These are phyloP conservation scores for Calidris pugnax DNA, from an alignment of 2,113 vertebrate species.

Conservation along the genomic window DNA sequence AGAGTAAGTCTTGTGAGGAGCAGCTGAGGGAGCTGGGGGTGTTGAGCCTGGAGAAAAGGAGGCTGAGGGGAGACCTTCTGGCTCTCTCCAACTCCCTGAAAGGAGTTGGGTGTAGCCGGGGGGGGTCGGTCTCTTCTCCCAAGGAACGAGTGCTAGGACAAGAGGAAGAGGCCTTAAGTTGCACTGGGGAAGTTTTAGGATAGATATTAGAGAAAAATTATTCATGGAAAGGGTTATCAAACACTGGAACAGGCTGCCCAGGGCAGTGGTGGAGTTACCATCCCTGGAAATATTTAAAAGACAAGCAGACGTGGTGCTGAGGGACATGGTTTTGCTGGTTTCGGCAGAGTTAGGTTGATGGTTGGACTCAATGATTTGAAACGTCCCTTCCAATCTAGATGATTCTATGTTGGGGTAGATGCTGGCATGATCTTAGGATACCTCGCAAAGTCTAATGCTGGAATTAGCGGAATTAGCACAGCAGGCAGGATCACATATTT, in stretches of 20 bases:
- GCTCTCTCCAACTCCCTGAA: neutral
- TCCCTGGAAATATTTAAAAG: neutral
- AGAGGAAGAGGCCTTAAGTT: neutral
- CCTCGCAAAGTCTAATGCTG: rapidly evolving
- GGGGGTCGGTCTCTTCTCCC: neutral
- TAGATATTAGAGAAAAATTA: neutral
- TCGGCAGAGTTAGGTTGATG: neutral
- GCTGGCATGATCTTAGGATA: neutral
- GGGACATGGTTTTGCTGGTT: neutral
- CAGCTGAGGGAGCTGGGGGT: neutral
- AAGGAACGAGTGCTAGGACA: neutral
- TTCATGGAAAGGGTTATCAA: neutral
- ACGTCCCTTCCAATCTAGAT: neutral
- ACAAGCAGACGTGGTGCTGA: neutral
- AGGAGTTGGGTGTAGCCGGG: neutral
- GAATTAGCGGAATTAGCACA: too few species aligned
- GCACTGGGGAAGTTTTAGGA: neutral
- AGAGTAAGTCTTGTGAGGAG: neutral
- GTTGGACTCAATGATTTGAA: neutral
- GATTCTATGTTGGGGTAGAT: neutral
- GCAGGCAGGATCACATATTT: neutral
- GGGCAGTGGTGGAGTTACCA: neutral
- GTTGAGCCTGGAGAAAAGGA: neutral
- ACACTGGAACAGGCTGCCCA: neutral
- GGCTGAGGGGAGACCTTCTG: neutral